Base-by-base conservation (phyloP, 2,797 vertebrate species). In the Gymnothorax javanicus region DNA sequence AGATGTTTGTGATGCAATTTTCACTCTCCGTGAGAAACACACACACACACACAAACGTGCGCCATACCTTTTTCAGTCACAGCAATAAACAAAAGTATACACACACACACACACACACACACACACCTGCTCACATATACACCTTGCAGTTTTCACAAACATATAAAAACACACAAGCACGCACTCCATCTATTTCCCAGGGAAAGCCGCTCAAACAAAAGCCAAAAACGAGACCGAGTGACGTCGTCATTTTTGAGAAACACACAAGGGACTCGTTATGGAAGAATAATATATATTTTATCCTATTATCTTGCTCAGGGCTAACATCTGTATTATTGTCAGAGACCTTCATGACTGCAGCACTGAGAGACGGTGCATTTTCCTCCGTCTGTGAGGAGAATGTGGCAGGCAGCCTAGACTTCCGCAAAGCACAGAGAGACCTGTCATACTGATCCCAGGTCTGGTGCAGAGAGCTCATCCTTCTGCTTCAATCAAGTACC, bases 1-100 rank as follows among this genome's bases (percentile, higher is more conserved):
- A 50, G 64, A 87, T 85, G 85, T 90, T 86, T 90, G 85, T 81
- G 90, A 91, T 91, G 89, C 57, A 23, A 87, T 86, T 71, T 60
- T 57, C 33, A 75, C 69, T 59, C 73, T 71, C 71, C 17, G 59
- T 58, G 15, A 54, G 56, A 64, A 69, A 25, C 86, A 87, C 71
- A 59, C 43, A 85, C 13, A 77, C 33, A 52, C 17, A 54, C 33
- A 15, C 67, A 71, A 7, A 23, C 12, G 17, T 43, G 15, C 73
- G 5, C 33, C 25, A 43, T 43, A 43, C 33, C 33, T 43, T 43
- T 43, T 43, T 43, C 33, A 43, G 33, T 43, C 33, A 43, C 33
- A 1, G 33, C 33, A 43, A 43, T 43, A 43, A 43, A 43, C 73
- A 13, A 33, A 77, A 33, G 13, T 43, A 52, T n/a, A 25, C 73